Base-by-base conservation (phyloP, 2,113 vertebrate genomes). In the Ariopsis seemanni region DNA sequence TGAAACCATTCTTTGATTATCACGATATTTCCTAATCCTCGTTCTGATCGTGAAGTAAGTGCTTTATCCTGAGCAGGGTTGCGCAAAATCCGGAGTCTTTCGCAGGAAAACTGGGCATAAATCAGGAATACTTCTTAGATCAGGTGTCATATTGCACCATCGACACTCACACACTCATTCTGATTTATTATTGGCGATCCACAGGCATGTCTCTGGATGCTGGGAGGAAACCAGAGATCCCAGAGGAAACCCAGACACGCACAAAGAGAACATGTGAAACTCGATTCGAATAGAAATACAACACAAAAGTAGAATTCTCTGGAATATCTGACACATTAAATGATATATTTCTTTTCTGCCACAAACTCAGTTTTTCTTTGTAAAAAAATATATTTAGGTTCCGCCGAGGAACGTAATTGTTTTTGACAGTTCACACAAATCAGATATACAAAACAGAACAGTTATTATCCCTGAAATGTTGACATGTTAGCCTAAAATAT, bases 311-410 rank as follows among this genome's bases (percentile, higher is more conserved):
- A 1, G 30, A 72, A 71, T 7, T 71, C 5, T 7, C 8, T 20
- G 34, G 71, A 48, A 48, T 74, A 42, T 1, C 18, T 50, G 18
- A 75, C 8, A 27, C 12, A n/a, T 62, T 62, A 53, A 27, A 62
- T 60, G 25, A 34, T 55, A 69, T 0, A 83, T 22, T 5, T 18
- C 18, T 14, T 30, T 84, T 34, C 4, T 11, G 9, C 50, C 50
- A 53, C 7, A 71, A 55, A 83, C 50, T 34, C n/a, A 55, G 7
- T 71, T 58, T 58, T 34, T 57, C 53, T 34, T 80, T 58, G 55
- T 34, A 86, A 2, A 79, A 79, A 60, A 20, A 78, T 77, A 77
- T 86, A 62, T 53, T 85, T 85, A 20, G 17, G 0, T 79, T 80
- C 34, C 50, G 22, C 48, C 55, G 18, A 10, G 72, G 18, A 86